Base-by-base conservation (phyloP, 2,113 vertebrate species). In the Perognathus longimembris region DNA sequence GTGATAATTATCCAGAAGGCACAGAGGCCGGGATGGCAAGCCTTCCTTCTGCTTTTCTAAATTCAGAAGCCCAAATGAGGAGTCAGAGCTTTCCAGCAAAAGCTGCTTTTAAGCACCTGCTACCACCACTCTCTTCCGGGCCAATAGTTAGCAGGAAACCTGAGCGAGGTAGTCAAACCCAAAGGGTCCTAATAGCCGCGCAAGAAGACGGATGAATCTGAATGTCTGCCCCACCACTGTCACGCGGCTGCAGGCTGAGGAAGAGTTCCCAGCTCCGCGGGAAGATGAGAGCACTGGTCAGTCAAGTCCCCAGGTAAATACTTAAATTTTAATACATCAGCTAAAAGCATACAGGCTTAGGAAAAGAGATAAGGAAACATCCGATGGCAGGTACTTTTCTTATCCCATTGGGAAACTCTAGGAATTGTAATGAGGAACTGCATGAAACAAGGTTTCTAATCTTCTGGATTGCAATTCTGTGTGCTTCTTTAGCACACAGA, bases 291-390 rank as follows among this genome's bases (percentile, higher is more conserved):
- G 63, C 12, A 2, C 50, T 76, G 24, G 69, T 75, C 57, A 76
- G 45, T 77, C 81, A 63, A 89, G 80, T 54, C n/a, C 73, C 92
- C 28, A 85, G 34, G 24, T 45, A 38, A 89, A 91, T 40, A 28
- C 40, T 92, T 63, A 42, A 50, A 67, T 57, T 50, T 66, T 74
- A 86, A 30, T 59, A 89, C 11, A 15, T 4, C 34, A 79, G 67
- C 66, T 73, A 24, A 71, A 18, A 38, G 3, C 50, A 50, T 61
- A 17, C 66, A 34, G 14, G 84, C 34, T 12, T 61, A 84, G 28
- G 63, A 70, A 67, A 11, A 87, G n/a, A 70, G 73, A 0, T n/a
- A 18, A 73, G 66, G n/a, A 73, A 61, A 36, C 4, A 80, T n/a
- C 54, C 28, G 30, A 30, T 85, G 26, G 32, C 42, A 79, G 32